Base-by-base conservation (phyloP, 2,888 invertebrate genomes). In the Drosophila infuscata region DNA sequence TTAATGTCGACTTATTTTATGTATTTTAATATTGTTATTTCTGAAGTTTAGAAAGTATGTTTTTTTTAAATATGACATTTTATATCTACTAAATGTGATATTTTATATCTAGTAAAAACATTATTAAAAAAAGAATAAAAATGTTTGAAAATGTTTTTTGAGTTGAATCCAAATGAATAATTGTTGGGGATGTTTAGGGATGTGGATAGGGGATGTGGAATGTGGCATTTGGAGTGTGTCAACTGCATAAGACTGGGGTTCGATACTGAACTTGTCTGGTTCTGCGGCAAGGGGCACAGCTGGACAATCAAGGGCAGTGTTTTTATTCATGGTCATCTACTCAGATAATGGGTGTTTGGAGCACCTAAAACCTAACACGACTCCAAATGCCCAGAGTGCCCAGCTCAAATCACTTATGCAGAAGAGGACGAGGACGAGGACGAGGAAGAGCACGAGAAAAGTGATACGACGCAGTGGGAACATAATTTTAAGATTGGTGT, bases 391-490 rank as follows among this genome's bases (percentile, higher is more conserved):
- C 25, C 20, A 12, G 36, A n/a, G 29, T 56, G 25, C 25, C 54
- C 36, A 36, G 17, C 53, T 49, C 56, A 48, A 56, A 54, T 65
- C 46, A 60, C 58, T 75, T 65, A 75, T 70, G 62, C 57, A 54
- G 54, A n/a, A n/a, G 9, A 41, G n/a, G n/a, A n/a, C n/a, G 41
- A n/a, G 7, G 36, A 36, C 7, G 43, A 43, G 52, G 57, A 8
- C 8, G 38, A 17, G 5, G 36, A 36, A 15, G 36, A 11, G 48
- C 41, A 62, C 33, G 46, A 52, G 63, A 54, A 56, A 35, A 54
- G 49, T 46, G 41, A 61, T 12, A n/a, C 46, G 66, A 58, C 76
- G 64, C 79, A 70, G 33, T 70, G 83, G 81, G 73, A 62, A 49
- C 63, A 82, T 71, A 65, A 72, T 72, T 83, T 53, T 38, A 32